A percentile compares a stretch with the other conserved stretches of the same genome.
phyloP scores from a whole-genome alignment of 2,113 vertebrate species.

The Oostethus manadensis region DNA sequence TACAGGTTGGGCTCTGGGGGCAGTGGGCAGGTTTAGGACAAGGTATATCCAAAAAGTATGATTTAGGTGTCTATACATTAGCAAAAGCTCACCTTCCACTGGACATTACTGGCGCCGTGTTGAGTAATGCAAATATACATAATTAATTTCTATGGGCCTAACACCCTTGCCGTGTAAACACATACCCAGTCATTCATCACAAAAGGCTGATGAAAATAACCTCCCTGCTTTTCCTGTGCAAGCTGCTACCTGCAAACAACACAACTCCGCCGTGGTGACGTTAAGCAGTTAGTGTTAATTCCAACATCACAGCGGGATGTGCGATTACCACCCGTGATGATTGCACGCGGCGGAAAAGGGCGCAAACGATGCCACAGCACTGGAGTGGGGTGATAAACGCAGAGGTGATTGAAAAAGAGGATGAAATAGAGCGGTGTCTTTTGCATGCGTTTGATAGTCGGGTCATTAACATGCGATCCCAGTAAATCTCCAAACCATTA shows the following conservation, averaged over 20 bases:
- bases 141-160: slow-evolving; percentile 10
- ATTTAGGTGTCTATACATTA: no score
- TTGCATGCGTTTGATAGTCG: slow-evolving; percentile 25
- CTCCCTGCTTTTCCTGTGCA: slow-evolving; percentile 12
- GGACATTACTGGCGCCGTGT: no score
- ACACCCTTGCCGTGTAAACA: slow-evolving; percentile 18
- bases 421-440: slow-evolving; percentile 6
- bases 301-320: slow-evolving; percentile 39
- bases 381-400: slow-evolving; percentile 37
- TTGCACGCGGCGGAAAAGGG: slow-evolving; percentile 20
- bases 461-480: slow-evolving; percentile 41
- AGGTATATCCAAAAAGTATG: no score
- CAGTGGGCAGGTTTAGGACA: no score
- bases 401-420: slow-evolving; percentile 31
- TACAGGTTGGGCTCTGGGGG: no score
- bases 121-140: neutral
- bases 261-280: slow-evolving; percentile 21
- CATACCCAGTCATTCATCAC: slow-evolving; percentile 12
- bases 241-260: slow-evolving; percentile 12
- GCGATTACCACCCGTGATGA: slow-evolving; percentile 33
- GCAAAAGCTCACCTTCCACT: no score
- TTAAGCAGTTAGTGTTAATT: slow-evolving; percentile 43
- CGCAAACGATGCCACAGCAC: slow-evolving; percentile 36
- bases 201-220: slow-evolving; percentile 17
- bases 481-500: slow-evolving; percentile 42